Percentiles rank a stretch among this genome's conserved stretches.
Evolutionary conservation across 2,113 vertebrate species (phyloP).

Genomic region (Pelvicachromis taeniatus): DNA sequence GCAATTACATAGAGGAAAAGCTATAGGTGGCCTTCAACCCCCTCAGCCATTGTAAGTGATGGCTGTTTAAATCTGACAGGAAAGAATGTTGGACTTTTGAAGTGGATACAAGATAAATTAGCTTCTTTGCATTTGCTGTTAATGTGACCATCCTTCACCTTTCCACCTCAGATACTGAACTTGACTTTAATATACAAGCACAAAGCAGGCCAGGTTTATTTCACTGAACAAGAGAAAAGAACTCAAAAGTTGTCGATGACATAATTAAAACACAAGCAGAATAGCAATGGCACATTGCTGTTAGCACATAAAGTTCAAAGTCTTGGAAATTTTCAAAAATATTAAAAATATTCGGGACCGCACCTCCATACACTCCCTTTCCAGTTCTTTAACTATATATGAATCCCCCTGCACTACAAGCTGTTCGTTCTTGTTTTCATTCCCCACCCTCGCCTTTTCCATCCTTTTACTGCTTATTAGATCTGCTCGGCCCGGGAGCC

Average conservation of each 20-base stretch:
- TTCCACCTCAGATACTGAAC: not conserved
- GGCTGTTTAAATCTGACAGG: too few relatives aligned
- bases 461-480: not conserved
- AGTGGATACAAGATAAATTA: too few relatives aligned
- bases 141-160: rapidly evolving
- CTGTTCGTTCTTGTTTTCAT: not conserved
- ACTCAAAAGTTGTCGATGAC: not conserved
- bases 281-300: not conserved
- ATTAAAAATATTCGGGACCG: not conserved
- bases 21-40: not conserved
- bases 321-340: not conserved
- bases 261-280: not conserved
- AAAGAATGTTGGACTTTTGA: too few relatives aligned
- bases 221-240: not conserved
- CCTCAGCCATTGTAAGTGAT: not conserved
- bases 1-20: not conserved
- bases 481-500: not conserved
- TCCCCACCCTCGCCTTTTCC: not conserved
- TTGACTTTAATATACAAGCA: not conserved
- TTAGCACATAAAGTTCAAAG: not conserved
- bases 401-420: not conserved
- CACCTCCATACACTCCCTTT: not conserved
- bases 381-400: not conserved
- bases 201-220: not conserved
- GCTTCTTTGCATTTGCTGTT: not conserved